Base-by-base conservation (phyloP, 2,888 invertebrate genomes). In the Steinernema scapterisci region DNA sequence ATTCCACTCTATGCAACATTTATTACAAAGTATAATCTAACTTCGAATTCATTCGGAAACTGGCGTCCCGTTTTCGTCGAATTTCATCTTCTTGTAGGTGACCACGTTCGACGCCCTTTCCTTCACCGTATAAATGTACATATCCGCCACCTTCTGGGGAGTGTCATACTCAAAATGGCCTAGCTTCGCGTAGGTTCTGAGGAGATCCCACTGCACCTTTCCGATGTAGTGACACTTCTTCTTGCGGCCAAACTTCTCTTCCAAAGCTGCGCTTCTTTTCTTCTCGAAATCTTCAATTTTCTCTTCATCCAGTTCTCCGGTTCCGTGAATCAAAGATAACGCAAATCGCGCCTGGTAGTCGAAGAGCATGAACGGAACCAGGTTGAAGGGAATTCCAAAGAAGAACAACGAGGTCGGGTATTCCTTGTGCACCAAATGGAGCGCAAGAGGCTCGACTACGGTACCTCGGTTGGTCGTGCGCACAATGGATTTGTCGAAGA, bases 361-460 rank as follows among this genome's bases (percentile, higher is more conserved):
- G 56, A 84, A 84, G 0, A 80, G 71, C 9, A 82, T 78, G 72
- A 84, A 83, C 0, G 84, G 82, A 25, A 83, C 77, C 13, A 80
- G 76, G 13, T 78, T 75, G 43, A 77, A 71, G 54, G 80, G 80
- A 9, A 84, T 73, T 3, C 84, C 95, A 52, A 94, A 79, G 63
- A 85, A 83, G 80, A 95, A 91, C 74, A 92, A 92, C 91, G 95
- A 92, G 13, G 92, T 91, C 0, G 94, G 94, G 84, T 92, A 91
- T 77, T 92, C 90, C 71, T 93, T 92, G 88, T 95, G 93, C 46
- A 95, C 91, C 73, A 94, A 89, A 87, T 94, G 95, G 75, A 88
- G 88, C 81, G 88, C 89, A 0, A 89, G 84, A 0, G 89, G 89
- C 0, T 84, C 84, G 1, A 89, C 83, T 72, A 88, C 78, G 44